phyloP scores from a whole-genome alignment of 2,888 invertebrate species.

The Luperina nickerlii region DNA sequence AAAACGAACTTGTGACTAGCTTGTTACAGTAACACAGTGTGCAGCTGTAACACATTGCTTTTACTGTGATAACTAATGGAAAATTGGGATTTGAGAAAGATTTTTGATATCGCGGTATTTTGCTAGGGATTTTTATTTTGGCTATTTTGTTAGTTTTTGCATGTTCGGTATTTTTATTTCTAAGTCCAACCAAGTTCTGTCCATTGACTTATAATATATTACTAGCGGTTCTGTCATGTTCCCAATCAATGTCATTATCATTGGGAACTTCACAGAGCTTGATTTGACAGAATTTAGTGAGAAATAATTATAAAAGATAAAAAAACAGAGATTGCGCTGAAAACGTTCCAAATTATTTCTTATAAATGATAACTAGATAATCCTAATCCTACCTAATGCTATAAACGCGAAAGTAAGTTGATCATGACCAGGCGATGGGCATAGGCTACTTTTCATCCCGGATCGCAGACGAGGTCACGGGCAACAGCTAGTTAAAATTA shows the following conservation, averaged over 20 bases:
- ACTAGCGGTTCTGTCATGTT: too few relatives aligned
- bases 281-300: background rate
- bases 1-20: conserved; percentile 46
- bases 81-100: conserved; percentile 1
- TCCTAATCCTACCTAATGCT: too few relatives aligned
- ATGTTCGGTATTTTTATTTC: background rate
- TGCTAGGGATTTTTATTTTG: background rate
- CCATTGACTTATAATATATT: too few relatives aligned
- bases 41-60: conserved; percentile 15
- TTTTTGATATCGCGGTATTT: background rate
- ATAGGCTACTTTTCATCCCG: too few relatives aligned
- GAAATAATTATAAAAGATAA: background rate
- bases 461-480: too few relatives aligned
- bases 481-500: too few relatives aligned
- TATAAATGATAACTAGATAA: background rate
- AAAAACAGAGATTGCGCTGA: background rate
- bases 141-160: too few relatives aligned
- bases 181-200: too few relatives aligned
- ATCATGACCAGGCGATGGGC: too few relatives aligned
- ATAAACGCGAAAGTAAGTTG: too few relatives aligned
- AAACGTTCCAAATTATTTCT: background rate
- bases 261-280: background rate
- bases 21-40: conserved; percentile 37
- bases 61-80: conserved; percentile 15
- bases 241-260: too few relatives aligned